A percentile compares a stretch with the other conserved stretches of the same genome.
Conservation (phyloP, 2,113 vertebrate species). For the Datnioides undecimradiatus region DNA sequence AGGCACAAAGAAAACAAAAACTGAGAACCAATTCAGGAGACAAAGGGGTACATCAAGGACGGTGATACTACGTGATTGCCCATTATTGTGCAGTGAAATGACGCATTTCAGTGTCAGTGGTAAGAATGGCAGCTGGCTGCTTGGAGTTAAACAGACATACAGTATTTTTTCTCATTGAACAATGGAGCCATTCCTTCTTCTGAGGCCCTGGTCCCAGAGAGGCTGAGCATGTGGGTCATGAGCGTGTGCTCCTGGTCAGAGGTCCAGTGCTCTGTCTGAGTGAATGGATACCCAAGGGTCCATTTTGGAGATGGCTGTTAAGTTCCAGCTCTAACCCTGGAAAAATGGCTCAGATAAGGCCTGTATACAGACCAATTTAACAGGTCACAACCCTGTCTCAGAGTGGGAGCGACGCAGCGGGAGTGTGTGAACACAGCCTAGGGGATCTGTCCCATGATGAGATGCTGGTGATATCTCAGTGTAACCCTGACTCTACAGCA, state of each 20-base stretch:
- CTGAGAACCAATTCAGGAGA: conserved; percentile 65
- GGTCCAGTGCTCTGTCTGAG: conserved; percentile 44
- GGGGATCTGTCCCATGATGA: conserved; percentile 71
- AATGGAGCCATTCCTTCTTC: conserved; percentile 15
- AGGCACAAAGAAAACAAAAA: conserved; percentile 71
- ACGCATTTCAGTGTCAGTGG: conserved; percentile 60
- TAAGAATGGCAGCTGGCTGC: conserved; percentile 48
- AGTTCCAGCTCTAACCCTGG: conserved; percentile 65
- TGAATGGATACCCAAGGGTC: conserved; percentile 58
- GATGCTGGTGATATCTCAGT: conserved; percentile 70
- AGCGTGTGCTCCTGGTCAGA: conserved; percentile 49
- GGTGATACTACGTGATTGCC: conserved; percentile 66
- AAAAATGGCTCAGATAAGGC: conserved; percentile 69
- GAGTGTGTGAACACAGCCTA: conserved; percentile 70
- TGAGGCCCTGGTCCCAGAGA: conserved; percentile 32
- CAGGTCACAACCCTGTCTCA: conserved; percentile 75
- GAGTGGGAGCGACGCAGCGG: conserved; percentile 59
- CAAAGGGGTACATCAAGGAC: conserved; percentile 67
- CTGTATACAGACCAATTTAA: conserved; percentile 68
- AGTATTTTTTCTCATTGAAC: conserved; percentile 34
- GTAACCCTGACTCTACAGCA: conserved; percentile 61
- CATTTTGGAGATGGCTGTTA: conserved; percentile 62
- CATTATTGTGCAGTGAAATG: conserved; percentile 71
- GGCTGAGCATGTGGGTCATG: conserved; percentile 20
- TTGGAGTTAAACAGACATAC: conserved; percentile 39